These are phyloP conservation scores for Bubalus kerabau DNA, from an alignment of 2,113 vertebrate species.

Conservation along the genomic window DNA sequence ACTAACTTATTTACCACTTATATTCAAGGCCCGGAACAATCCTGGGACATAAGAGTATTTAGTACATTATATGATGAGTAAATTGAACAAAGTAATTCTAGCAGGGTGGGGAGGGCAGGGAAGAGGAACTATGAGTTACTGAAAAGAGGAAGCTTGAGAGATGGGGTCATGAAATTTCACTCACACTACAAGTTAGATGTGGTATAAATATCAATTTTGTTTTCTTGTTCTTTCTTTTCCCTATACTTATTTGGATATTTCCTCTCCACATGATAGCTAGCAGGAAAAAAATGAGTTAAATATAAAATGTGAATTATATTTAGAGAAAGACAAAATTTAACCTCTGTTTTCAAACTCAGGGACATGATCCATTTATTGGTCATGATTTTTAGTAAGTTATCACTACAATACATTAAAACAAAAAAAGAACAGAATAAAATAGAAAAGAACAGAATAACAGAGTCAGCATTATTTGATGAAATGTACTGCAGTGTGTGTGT, in stretches of 20 bases:
- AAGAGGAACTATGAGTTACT: background rate
- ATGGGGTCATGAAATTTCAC: background rate
- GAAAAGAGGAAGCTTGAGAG: background rate
- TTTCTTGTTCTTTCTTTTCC: background rate
- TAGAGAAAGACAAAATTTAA: constrained; percentile 30
- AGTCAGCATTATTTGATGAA: background rate
- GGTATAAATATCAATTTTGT: background rate
- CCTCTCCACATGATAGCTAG: background rate
- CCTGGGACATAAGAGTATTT: background rate
- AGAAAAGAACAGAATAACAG: background rate
- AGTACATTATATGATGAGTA: background rate
- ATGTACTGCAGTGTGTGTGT: background rate
- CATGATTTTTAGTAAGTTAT: background rate
- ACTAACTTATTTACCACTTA: background rate
- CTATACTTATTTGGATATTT: background rate
- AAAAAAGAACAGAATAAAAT: background rate
- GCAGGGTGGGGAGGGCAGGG: background rate
- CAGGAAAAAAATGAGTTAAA: background rate
- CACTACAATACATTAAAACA: background rate
- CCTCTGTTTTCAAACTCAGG: background rate
- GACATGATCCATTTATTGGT: background rate
- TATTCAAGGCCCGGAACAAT: background rate
- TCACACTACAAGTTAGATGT: background rate
- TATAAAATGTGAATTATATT: background rate
- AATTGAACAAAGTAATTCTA: background rate